Conservation (phyloP, 1,140 invertebrate genomes). For the Thalassaphorura encarpata region DNA sequence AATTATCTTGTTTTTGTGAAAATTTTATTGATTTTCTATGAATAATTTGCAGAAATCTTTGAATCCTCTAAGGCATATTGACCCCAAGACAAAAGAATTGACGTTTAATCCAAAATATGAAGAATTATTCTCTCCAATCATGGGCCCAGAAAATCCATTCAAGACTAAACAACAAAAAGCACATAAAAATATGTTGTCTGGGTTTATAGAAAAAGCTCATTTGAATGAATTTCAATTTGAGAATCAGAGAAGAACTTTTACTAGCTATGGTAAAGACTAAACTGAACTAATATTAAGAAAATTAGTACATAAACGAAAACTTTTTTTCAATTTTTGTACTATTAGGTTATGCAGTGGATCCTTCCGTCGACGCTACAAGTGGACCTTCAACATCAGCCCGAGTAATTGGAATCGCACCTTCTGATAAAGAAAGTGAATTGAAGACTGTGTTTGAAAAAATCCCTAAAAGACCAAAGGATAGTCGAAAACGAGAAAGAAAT, state of each 20-base stretch:
- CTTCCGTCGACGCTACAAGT: slow-evolving; percentile 60
- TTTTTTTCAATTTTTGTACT: background rate
- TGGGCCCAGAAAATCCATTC: slow-evolving; percentile 85
- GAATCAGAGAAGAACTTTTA: slow-evolving; percentile 90
- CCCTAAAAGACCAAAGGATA: slow-evolving; percentile 60
- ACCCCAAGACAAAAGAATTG: slow-evolving; percentile 67
- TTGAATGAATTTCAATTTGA: slow-evolving; percentile 98
- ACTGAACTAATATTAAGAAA: no score
- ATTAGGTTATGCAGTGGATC: slow-evolving; percentile 86
- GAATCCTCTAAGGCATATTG: slow-evolving; percentile 45
- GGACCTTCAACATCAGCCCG: slow-evolving; percentile 44
- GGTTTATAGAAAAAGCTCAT: slow-evolving; percentile 89
- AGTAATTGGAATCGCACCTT: slow-evolving; percentile 52
- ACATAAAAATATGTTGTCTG: slow-evolving; percentile 81
- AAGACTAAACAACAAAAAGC: slow-evolving; percentile 79
- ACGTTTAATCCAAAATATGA: slow-evolving; percentile 90
- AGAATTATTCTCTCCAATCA: slow-evolving; percentile 81
- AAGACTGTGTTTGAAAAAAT: slow-evolving; percentile 85
- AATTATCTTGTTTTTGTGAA: background rate
- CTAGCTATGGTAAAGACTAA: slow-evolving; percentile 71
- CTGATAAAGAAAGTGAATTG: slow-evolving; percentile 51
- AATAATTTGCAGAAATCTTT: slow-evolving; percentile 23
- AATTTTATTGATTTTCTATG: background rate
- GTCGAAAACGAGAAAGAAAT: slow-evolving; percentile 84
- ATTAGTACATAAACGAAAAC: background rate